Evolutionary conservation across 2,888 invertebrate species (phyloP).

Genomic region (Agrotis clavis): DNA sequence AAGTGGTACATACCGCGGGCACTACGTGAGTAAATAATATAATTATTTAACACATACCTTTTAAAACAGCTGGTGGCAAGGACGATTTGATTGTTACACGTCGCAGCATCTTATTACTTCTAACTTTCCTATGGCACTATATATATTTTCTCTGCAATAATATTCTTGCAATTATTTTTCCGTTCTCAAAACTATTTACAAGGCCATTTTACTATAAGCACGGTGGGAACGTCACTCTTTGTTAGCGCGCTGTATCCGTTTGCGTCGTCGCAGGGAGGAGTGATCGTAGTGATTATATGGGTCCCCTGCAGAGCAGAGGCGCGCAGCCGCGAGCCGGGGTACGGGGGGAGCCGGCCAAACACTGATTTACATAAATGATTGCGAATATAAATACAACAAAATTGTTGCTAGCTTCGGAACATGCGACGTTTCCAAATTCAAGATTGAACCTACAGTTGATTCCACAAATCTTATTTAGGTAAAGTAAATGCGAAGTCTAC

Average conservation of each 20-base stretch:
- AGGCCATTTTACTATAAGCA: conserved; percentile 11
- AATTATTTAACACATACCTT: conserved; percentile 45
- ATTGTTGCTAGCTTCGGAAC: background rate
- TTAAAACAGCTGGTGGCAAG: conserved; percentile 31
- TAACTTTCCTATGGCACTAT: conserved; percentile 13
- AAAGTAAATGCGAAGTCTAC: too few relatives aligned
- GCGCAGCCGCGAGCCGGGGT: conserved; percentile 32
- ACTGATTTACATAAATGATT: background rate
- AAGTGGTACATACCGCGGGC: background rate
- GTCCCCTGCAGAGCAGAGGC: conserved; percentile 27
- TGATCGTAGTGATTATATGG: conserved; percentile 41
- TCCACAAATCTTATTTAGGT: too few relatives aligned
- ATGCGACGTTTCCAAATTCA: background rate
- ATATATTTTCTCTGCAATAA: background rate
- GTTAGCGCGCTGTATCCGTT: conserved; percentile 40
- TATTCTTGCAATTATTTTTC: conserved; percentile 19
- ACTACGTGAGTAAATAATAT: background rate
- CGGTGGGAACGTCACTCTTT: conserved; percentile 10
- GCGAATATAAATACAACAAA: conserved; percentile 15
- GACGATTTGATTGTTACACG: conserved; percentile 40
- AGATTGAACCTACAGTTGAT: background rate
- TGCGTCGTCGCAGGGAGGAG: conserved; percentile 41
- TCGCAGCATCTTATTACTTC: conserved; percentile 47
- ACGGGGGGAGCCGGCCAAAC: conserved; percentile 1
- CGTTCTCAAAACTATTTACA: conserved; percentile 30